phyloP scores from a whole-genome alignment of 2,113 vertebrate species.

The Dermatemys mawii region DNA sequence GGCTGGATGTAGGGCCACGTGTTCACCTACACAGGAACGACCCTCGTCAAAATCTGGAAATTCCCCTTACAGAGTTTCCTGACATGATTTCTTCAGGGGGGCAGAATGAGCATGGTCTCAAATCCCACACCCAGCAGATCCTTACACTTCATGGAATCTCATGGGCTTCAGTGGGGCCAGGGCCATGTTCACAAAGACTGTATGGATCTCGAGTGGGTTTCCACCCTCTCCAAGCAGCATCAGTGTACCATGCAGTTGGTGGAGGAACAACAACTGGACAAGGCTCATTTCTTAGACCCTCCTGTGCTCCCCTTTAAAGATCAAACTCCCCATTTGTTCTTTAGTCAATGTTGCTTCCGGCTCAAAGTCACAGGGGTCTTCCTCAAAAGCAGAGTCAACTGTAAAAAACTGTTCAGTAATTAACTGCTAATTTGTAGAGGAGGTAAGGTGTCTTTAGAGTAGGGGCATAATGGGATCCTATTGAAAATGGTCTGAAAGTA shows the following conservation, averaged over 20 bases:
- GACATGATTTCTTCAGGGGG: background rate
- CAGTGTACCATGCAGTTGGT: background rate
- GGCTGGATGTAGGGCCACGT: background rate
- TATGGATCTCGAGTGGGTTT: background rate
- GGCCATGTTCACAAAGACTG: background rate
- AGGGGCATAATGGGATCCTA: slow-evolving; percentile 35
- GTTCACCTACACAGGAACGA: background rate
- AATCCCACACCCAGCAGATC: background rate
- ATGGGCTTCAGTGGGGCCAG: background rate
- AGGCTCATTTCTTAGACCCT: background rate
- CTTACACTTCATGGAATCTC: background rate
- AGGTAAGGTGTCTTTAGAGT: slow-evolving; percentile 49
- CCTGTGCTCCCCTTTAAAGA: background rate
- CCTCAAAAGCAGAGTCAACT: slow-evolving; percentile 51
- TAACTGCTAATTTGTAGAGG: slow-evolving; percentile 64
- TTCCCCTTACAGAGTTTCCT: background rate
- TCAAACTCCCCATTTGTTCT: slow-evolving; percentile 4
- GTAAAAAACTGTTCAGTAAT: slow-evolving; percentile 60
- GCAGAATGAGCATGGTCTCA: background rate
- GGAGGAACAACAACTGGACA: background rate
- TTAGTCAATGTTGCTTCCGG: slow-evolving; percentile 32
- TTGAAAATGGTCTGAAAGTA: slow-evolving; percentile 62
- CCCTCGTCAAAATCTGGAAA: background rate
- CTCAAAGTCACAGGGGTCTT: slow-evolving; percentile 30
- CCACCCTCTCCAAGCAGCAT: background rate